Percentiles rank a stretch among this genome's conserved stretches.
These are phyloP conservation scores for Synanthedon myopaeformis DNA, from an alignment of 2,888 invertebrate genomes.

Conservation along the genomic window DNA sequence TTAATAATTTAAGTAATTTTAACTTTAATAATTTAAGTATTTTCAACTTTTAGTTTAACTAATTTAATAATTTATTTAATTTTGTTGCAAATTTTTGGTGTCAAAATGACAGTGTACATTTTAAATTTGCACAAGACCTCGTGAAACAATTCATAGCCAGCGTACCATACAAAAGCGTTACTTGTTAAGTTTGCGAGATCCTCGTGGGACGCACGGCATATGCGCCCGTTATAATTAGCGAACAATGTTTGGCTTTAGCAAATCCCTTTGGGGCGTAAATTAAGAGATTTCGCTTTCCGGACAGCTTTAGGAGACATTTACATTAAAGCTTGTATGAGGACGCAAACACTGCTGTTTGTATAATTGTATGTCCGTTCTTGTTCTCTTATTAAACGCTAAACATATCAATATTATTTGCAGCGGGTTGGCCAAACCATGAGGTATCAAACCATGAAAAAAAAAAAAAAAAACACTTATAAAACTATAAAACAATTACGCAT, in stretches of 20 bases:
- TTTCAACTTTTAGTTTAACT: too few relatives aligned
- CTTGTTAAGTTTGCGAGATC: slow-evolving; percentile 53
- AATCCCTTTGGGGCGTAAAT: slow-evolving; percentile 70
- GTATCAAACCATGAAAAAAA: too few relatives aligned
- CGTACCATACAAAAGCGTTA: slow-evolving; percentile 22
- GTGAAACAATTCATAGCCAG: background rate
- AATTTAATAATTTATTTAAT: too few relatives aligned
- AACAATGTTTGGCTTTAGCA: slow-evolving; percentile 69
- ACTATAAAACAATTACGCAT: too few relatives aligned
- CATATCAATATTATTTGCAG: too few relatives aligned
- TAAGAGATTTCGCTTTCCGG: slow-evolving; percentile 58
- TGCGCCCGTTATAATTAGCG: slow-evolving; percentile 69
- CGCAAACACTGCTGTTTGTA: slow-evolving; percentile 1
- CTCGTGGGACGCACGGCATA: slow-evolving; percentile 59
- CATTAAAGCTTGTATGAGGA: slow-evolving; percentile 36
- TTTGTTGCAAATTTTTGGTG: too few relatives aligned
- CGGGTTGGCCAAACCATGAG: too few relatives aligned
- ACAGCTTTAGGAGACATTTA: slow-evolving; percentile 59
- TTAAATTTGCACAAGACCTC: slow-evolving; percentile 7
- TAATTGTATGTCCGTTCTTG: background rate
- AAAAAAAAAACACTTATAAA: too few relatives aligned
- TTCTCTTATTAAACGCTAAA: too few relatives aligned
- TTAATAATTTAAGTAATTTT: too few relatives aligned
- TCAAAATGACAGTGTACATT: background rate
- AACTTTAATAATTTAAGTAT: too few relatives aligned